phyloP scores from a whole-genome alignment of 2,888 invertebrate species.

The Stenurella melanura region DNA sequence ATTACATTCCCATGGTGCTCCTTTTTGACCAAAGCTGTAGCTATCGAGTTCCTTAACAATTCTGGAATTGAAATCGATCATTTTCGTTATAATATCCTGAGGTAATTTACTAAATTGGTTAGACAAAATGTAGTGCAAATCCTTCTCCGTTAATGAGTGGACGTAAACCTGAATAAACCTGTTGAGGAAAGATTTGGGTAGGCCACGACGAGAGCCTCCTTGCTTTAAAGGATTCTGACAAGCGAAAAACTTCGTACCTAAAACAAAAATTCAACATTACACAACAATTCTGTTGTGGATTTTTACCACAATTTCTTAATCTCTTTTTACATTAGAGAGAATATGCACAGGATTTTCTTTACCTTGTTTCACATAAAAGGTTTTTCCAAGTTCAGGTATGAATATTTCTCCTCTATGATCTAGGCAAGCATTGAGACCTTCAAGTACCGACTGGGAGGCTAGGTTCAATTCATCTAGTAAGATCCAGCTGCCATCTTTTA shows the following conservation, averaged over 20 bases:
- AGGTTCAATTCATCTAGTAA: slow-evolving; percentile 98
- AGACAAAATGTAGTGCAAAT: slow-evolving; percentile 81
- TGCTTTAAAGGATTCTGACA: slow-evolving; percentile 98
- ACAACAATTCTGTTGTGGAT: not conserved
- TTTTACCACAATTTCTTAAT: not conserved
- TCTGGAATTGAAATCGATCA: slow-evolving; percentile 87
- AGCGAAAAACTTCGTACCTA: slow-evolving; percentile 91
- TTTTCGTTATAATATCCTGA: slow-evolving; percentile 78
- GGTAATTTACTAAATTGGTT: slow-evolving; percentile 80
- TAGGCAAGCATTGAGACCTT: slow-evolving; percentile 98
- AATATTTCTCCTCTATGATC: slow-evolving; percentile 98
- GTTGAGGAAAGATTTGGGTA: slow-evolving; percentile 98
- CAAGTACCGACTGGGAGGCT: slow-evolving; percentile 98
- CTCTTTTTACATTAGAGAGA: not conserved
- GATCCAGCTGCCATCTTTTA: slow-evolving; percentile 96
- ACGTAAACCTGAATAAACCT: slow-evolving; percentile 94
- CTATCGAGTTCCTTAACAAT: slow-evolving; percentile 80
- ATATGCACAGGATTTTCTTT: slow-evolving; percentile 24
- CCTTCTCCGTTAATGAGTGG: slow-evolving; percentile 79
- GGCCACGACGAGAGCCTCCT: slow-evolving; percentile 95
- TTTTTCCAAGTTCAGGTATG: slow-evolving; percentile 94
- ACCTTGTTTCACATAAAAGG: slow-evolving; percentile 83
- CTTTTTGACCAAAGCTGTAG: slow-evolving; percentile 84
- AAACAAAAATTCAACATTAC: slow-evolving; percentile 36
- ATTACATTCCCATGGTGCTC: slow-evolving; percentile 98